Evolutionary conservation across 2,113 vertebrate species (phyloP), one percentile per base, ranked within the genome.

Genomic region (Pelobates fuscus): DNA sequence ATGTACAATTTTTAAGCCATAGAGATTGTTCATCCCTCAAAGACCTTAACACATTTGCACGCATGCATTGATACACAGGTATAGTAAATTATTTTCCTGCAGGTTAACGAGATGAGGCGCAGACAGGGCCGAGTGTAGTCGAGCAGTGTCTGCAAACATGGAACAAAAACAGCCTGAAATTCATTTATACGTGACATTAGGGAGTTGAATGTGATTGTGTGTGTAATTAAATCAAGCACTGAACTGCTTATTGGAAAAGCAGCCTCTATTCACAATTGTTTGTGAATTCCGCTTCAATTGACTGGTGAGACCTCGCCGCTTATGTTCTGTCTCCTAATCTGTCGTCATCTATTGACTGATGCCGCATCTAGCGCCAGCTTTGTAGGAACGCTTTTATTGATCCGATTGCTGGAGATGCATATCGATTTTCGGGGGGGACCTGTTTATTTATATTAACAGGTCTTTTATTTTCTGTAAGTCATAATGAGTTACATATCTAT

Each of bases 221-320:
- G 57, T 77, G 73, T 77, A 68, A 77, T 68, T 77, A 68, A 68
- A 77, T 77, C 65, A 77, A 77, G 65, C 57, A 23, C 55, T 52
- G 64, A 60, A 63, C 55, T 52, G 73, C n/a, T 77, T 68, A 77
- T 77, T 77, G 65, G 52, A 77, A 68, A 68, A 68, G 43, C 55
- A 68, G 73, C 37, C 59, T 49, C 26, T 46, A 37, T 23, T 61
- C 14, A 58, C 73, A 77, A 68, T 77, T 77, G 73, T 61, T 68
- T 60, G 55, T 61, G 73, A 61, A 77, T 61, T 77, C 41, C 65
- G 52, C 64, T 68, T 77, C 65, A 77, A 77, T 77, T 77, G 73
- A 77, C 65, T 67, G 57, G 55, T 26, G 55, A 60, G 65, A 76
- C 54, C 64, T 32, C 25, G 26, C 8, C 24, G 64, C 73, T 67